Base-by-base conservation (phyloP, 2,113 vertebrate genomes). In the Rhabdomys dilectus region DNA sequence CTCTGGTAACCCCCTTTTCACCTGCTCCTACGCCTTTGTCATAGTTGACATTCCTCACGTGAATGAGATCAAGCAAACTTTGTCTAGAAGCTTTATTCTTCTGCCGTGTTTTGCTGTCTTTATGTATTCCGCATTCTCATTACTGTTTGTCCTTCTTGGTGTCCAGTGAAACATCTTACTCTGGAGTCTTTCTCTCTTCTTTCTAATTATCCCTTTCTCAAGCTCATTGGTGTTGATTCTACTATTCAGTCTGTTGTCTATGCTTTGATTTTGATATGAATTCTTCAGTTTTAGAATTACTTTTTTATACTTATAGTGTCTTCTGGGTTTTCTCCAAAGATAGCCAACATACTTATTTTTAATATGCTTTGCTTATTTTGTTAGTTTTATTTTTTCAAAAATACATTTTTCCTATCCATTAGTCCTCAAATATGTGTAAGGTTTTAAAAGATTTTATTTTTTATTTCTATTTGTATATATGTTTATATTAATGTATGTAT, bases 311-410 rank as follows among this genome's bases (percentile, higher is more conserved):
- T 68, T 91, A 24, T 70, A 73, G 10, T 26, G n/a, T 75, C 31
- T 68, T 68, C 92, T 66, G 34, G 53, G 73, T 86, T 82, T 19
- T 91, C 45, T 92, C 48, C 34, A 87, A 82, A 39, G 39, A 26
- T 58, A 88, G 42, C 19, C 34, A 60, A 68, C 39, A 58, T 66
- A 12, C 64, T 87, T 86, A 53, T 77, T 81, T 95, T 76, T 85
- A 85, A 51, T 3, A 51, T 3, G 0, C 3, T 36, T 77, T 21
- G 19, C 53, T 89, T 82, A 72, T 19, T 77, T 80, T 88, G 31
- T 97, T 91, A 97, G n/a, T 6, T 96, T 96, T 91, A 91, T 96
- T 96, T 98, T 51, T 58, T 96, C 58, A 81, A 77, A 48, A 77
- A 58, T 91, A 92, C 70, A n/a, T 89, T 93, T 85, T 92, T 96